These are phyloP conservation scores for Chelonus formosanus DNA, from an alignment of 2,888 invertebrate genomes.

Conservation along the genomic window DNA sequence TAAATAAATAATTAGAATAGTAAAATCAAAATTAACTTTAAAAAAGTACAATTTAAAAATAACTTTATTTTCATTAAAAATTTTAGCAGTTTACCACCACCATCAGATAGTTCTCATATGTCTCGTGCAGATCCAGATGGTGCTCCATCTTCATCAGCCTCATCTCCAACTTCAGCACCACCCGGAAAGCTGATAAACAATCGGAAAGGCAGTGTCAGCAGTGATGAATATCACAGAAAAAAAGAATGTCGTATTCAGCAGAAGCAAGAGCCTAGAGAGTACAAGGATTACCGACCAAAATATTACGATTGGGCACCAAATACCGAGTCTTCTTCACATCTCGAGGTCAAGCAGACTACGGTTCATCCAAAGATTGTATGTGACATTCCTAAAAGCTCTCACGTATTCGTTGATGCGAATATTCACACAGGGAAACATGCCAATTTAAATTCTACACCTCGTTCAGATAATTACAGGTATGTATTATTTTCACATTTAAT, in stretches of 20 bases:
- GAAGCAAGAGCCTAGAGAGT: conserved; percentile 66
- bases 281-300: conserved; percentile 66
- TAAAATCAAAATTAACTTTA: background rate
- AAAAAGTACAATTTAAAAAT: background rate
- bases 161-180: conserved; percentile 67
- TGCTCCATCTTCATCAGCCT: conserved; percentile 70
- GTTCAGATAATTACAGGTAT: conserved; percentile 75
- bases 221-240: conserved; percentile 52
- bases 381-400: conserved; percentile 68
- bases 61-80: background rate
- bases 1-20: background rate
- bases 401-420: conserved; percentile 53
- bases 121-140: conserved; percentile 78
- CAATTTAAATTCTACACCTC: conserved; percentile 53
- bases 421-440: conserved; percentile 46
- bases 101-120: conserved; percentile 62
- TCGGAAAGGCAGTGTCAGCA: conserved; percentile 50
- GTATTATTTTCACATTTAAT: background rate
- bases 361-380: conserved; percentile 71
- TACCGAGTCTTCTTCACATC: conserved; percentile 45
- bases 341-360: conserved; percentile 63
- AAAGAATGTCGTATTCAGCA: conserved; percentile 63
- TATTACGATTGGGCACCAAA: conserved; percentile 57
- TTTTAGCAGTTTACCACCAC: conserved; percentile 49
- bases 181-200: conserved; percentile 45